Conservation (phyloP, 2,888 invertebrate genomes). For the Drosophila vallismaia region DNA sequence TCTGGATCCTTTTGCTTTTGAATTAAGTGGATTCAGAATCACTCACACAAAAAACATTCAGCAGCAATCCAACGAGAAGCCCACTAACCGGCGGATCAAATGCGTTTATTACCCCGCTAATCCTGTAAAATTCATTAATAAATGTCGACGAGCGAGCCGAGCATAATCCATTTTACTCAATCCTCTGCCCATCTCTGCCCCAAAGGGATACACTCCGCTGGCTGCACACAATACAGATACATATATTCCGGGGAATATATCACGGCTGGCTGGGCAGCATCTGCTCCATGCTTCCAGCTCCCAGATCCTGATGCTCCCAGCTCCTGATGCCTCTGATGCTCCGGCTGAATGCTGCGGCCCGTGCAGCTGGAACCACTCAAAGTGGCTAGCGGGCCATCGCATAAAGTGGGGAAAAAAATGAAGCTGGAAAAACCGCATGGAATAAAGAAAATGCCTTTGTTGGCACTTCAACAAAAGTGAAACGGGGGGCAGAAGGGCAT, state of each 20-base stretch:
- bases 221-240: constrained; percentile 69
- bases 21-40: constrained; percentile 20
- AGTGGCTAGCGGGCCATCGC: constrained; percentile 16
- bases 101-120: constrained; percentile 68
- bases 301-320: constrained; percentile 13
- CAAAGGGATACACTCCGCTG: constrained; percentile 46
- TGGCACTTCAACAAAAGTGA: constrained; percentile 44
- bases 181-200: constrained; percentile 3
- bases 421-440: constrained; percentile 39
- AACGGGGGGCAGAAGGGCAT: background rate
- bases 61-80: constrained; percentile 43
- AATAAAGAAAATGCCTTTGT: constrained; percentile 50
- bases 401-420: constrained; percentile 14
- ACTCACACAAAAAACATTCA: constrained; percentile 23
- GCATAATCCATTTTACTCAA: constrained; percentile 70
- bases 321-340: constrained; percentile 47
- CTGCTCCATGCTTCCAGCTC: constrained; percentile 3
- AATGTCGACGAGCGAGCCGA: constrained; percentile 63
- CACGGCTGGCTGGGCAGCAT: constrained; percentile 67
- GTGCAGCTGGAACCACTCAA: constrained; percentile 47
- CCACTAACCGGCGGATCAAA: constrained; percentile 48
- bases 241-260: constrained; percentile 56
- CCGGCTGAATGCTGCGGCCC: constrained; percentile 9
- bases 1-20: background rate
- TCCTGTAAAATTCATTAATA: constrained; percentile 73